Base-by-base conservation (phyloP, 1,140 invertebrate genomes). In the Anthonomus grandis region DNA sequence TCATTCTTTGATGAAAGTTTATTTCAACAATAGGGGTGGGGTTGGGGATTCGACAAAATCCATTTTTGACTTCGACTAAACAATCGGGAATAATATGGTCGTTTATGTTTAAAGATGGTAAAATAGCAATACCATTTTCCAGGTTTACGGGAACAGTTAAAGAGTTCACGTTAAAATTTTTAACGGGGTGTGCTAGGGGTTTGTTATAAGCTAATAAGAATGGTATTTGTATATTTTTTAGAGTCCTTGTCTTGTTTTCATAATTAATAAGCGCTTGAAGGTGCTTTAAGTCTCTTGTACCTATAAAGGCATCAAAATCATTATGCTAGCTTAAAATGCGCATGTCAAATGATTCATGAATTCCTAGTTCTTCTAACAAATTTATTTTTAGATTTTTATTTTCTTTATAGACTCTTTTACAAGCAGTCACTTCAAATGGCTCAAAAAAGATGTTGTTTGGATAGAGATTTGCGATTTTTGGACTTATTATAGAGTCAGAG, bases 181-280 rank as follows among this genome's bases (percentile, higher is more conserved):
- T 10, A 18, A 37, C 36, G 3, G 41, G 52, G 3, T 25, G 17
- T 9, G 25, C 21, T 15, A 52, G 12, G 4, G 52, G 52, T 46
- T 55, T 55, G 8, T 55, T 55, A 19, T 46, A 55, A n/a, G 52
- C 52, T 12, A 55, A n/a, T n/a, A 21, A 55, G 23, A 55, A 55
- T 31, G 39, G 41, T 21, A 55, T 55, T 34, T 17, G 44, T 9
- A 31, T 44, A 34, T 55, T 46, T 3, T 55, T 9, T 31, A 46
- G 15, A 2, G 39, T 55, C 37, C 44, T 13, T 21, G 24, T 55
- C 22, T 36, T 34, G 10, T 55, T 13, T 22, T 46, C 25, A 22
- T 55, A 55, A 24, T 55, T 13, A 8, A 55, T 5, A 4, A 55
- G 6, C 10, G 39, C 52, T 9, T 46, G 34, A 18, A 55, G 17